Evolutionary conservation across 2,113 vertebrate genomes (phyloP).

Genomic region (Toxotes jaculatrix): DNA sequence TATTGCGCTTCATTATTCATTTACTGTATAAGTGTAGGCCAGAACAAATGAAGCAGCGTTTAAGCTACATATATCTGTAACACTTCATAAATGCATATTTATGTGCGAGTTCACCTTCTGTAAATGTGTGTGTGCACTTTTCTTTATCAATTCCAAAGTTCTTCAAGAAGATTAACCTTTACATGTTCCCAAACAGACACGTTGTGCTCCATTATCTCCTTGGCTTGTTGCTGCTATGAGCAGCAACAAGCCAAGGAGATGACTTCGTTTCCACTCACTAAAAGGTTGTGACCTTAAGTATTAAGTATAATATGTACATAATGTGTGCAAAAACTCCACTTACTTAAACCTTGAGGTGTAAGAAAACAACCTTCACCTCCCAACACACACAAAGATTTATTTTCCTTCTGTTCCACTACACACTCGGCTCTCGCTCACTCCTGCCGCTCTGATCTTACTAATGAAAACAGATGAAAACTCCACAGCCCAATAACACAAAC

Average conservation of each 20-base stretch:
- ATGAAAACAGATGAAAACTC: constrained; percentile 77
- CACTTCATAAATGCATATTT: too few species aligned
- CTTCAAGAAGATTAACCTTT: constrained; percentile 29
- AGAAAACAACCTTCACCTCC: constrained; percentile 7
- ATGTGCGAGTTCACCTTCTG: too few species aligned
- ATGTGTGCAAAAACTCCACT: neutral
- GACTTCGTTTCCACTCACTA: neutral
- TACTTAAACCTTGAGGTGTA: neutral
- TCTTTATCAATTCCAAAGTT: neutral
- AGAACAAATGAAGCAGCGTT: neutral
- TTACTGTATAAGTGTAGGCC: neutral
- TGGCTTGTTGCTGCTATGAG: neutral
- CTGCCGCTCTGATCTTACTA: constrained; percentile 45
- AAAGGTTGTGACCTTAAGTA: constrained; percentile 15
- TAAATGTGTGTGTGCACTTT: neutral
- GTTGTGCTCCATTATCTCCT: constrained; percentile 20
- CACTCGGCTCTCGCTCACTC: constrained; percentile 7
- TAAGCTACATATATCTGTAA: neutral
- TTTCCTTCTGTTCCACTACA: neutral
- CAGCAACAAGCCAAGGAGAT: too few species aligned
- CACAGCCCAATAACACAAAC: constrained; percentile 69
- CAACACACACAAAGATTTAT: neutral
- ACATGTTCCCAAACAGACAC: neutral
- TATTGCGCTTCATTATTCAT: constrained; percentile 12
- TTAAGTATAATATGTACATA: neutral